These are phyloP conservation scores for Malacoctenus gilli DNA, from an alignment of 2,797 vertebrate species.

Conservation along the genomic window DNA sequence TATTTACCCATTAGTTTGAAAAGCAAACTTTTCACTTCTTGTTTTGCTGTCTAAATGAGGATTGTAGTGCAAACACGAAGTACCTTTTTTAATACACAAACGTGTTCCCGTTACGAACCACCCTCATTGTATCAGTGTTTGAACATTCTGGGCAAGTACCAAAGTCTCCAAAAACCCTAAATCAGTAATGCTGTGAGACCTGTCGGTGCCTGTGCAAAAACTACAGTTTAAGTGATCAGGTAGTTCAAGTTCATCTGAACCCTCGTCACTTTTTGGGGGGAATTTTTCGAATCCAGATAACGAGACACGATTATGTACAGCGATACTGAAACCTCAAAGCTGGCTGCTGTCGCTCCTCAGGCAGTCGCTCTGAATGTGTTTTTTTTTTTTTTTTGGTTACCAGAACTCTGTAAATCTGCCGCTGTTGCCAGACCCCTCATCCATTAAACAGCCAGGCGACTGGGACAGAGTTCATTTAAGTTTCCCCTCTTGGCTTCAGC, in stretches of 20 bases:
- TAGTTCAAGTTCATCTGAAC: neutral
- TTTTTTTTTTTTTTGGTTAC: conserved; percentile 14
- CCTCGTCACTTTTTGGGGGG: conserved; percentile 4
- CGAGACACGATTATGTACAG: conserved; percentile 12
- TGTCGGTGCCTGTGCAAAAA: conserved; percentile 15
- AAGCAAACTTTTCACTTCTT: neutral
- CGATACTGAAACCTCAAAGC: conserved; percentile 11
- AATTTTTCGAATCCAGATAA: neutral
- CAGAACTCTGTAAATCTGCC: conserved; percentile 2
- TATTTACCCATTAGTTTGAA: no score
- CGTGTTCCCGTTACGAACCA: neutral
- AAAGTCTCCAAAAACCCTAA: neutral
- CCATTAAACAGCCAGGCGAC: neutral
- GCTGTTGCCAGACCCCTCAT: conserved; percentile 7
- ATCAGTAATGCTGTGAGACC: neutral
- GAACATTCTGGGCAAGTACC: neutral
- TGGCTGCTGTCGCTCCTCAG: conserved; percentile 8
- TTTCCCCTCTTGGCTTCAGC: conserved; percentile 8
- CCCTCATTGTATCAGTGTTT: neutral
- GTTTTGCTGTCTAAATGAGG: no score
- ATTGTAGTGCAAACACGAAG: no score
- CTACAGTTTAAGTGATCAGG: conserved; percentile 14
- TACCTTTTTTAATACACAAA: neutral
- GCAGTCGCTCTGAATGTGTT: conserved; percentile 17
- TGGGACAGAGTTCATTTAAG: neutral